Percentiles rank a stretch among this genome's conserved stretches.
These are phyloP conservation scores for Salvelinus fontinalis DNA, from an alignment of 2,113 vertebrate species.

Conservation along the genomic window DNA sequence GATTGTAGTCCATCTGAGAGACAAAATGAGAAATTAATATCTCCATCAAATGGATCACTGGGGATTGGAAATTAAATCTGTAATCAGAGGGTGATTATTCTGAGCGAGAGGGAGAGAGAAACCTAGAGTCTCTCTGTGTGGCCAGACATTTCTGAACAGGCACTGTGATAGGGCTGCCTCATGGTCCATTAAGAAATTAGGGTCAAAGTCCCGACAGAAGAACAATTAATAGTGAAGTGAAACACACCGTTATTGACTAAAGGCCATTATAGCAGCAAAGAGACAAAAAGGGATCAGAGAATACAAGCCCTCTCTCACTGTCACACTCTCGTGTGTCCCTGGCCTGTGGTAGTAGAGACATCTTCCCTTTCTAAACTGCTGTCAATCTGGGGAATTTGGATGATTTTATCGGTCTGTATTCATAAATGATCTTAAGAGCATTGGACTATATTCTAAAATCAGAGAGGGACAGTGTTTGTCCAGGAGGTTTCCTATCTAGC, in stretches of 20 bases:
- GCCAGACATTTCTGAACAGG: background rate
- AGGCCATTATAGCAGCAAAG: background rate
- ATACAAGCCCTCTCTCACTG: background rate
- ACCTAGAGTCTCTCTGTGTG: constrained; percentile 40
- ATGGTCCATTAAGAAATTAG: constrained; percentile 30
- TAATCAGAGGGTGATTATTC: constrained; percentile 47
- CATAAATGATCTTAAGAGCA: constrained; percentile 54
- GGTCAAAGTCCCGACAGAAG: constrained; percentile 15
- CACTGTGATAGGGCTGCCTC: constrained; percentile 12
- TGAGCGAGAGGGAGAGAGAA: too few species aligned
- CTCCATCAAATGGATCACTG: constrained; percentile 17
- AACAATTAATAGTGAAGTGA: constrained; percentile 5
- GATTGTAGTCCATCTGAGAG: background rate
- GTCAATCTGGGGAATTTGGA: constrained; percentile 24
- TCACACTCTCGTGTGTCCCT: background rate
- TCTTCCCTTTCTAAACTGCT: constrained; percentile 39
- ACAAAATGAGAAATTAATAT: constrained; percentile 32
- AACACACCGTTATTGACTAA: constrained; percentile 6
- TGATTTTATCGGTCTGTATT: constrained; percentile 29
- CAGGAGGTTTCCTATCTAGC: constrained; percentile 12
- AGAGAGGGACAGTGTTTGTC: background rate
- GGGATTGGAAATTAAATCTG: constrained; percentile 48
- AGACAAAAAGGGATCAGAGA: too few species aligned
- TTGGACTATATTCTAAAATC: constrained; percentile 45
- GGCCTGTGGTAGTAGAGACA: constrained; percentile 7